These are phyloP conservation scores for Sciurus niger DNA, from an alignment of 2,113 vertebrate genomes.

Conservation along the genomic window DNA sequence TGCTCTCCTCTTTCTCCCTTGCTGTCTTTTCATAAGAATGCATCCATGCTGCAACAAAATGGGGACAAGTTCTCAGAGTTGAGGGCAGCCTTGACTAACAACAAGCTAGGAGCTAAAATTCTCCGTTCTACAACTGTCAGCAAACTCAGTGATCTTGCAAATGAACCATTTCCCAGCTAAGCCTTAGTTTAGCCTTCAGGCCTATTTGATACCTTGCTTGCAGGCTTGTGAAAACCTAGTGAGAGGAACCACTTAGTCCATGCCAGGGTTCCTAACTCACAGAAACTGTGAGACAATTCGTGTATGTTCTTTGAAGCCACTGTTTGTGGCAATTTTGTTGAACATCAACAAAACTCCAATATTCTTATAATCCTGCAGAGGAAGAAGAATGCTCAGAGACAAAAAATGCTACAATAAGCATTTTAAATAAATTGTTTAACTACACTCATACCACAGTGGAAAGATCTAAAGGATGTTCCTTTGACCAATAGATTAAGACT, in stretches of 20 bases:
- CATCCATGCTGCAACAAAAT: neutral
- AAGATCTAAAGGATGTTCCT: neutral
- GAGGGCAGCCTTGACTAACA: neutral
- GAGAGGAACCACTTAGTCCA: neutral
- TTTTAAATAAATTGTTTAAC: neutral
- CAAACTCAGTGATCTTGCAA: neutral
- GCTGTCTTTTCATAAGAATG: neutral
- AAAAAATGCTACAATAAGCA: neutral
- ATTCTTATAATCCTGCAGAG: neutral
- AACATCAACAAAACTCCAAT: neutral
- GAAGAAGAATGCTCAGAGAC: neutral
- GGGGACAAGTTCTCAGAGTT: neutral
- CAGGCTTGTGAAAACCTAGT: neutral
- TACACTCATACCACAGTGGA: neutral
- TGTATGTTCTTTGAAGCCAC: neutral
- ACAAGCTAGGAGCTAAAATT: neutral
- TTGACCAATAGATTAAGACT: neutral
- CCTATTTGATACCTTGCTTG: neutral
- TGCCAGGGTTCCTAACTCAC: too few species aligned
- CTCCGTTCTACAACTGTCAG: neutral
- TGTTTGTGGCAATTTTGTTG: neutral
- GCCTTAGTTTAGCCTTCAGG: fast-evolving
- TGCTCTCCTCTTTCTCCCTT: neutral
- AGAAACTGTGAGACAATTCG: neutral
- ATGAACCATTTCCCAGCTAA: neutral